Conservation (phyloP, 2,113 vertebrate genomes). For the Hemichromis elongatus region DNA sequence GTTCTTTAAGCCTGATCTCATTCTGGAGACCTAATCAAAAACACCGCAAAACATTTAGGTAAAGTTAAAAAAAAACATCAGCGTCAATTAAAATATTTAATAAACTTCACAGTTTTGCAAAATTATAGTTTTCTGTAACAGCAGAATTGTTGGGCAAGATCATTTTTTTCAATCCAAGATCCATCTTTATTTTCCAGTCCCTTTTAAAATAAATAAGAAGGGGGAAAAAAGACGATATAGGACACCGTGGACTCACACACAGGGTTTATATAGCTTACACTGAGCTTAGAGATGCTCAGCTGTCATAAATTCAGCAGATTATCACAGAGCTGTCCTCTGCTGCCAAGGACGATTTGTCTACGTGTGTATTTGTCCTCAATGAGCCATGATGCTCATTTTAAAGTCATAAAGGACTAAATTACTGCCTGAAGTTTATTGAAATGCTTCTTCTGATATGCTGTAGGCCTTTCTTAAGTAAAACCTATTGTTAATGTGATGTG, state of each 20-base stretch:
- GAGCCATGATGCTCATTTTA: background rate
- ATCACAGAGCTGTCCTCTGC: conserved; percentile 25
- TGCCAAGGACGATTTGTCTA: background rate
- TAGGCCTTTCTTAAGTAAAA: background rate
- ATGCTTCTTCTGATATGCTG: background rate
- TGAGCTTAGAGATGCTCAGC: conserved; percentile 29
- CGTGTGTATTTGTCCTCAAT: background rate
- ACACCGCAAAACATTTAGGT: background rate
- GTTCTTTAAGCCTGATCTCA: background rate
- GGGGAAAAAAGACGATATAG: background rate
- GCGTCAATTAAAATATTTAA: background rate
- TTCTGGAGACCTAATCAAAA: background rate
- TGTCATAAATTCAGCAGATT: conserved; percentile 42
- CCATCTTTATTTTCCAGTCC: background rate
- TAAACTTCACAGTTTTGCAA: background rate
- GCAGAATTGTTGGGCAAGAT: background rate
- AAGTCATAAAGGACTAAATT: background rate
- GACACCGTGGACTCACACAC: background rate
- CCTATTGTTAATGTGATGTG: background rate
- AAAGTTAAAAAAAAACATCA: background rate
- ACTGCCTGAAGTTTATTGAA: background rate
- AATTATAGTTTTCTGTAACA: background rate
- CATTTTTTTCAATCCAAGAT: background rate
- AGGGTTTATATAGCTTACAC: background rate
- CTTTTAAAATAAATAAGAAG: background rate